Evolutionary conservation across 2,113 vertebrate species (phyloP).

Genomic region (Hippolais icterina): DNA sequence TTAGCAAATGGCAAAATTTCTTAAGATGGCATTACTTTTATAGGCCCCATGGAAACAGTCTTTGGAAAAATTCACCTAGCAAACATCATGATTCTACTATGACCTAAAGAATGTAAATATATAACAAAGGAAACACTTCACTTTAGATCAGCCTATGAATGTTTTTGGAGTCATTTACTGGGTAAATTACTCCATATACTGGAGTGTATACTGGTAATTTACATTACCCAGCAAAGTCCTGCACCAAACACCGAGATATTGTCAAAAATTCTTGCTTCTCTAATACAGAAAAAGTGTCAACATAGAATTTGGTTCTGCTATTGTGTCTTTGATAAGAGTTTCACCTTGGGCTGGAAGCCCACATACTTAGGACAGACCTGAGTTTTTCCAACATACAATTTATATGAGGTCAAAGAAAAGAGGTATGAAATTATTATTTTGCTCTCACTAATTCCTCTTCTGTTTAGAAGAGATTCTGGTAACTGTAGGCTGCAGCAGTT

Average conservation of each 20-base stretch:
- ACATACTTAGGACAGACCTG: neutral
- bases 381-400: neutral
- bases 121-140: neutral
- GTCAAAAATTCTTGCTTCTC: neutral
- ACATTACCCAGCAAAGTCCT: neutral
- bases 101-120: conserved; percentile 1
- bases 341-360: neutral
- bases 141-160: neutral
- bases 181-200: neutral
- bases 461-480: neutral
- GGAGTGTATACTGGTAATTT: neutral
- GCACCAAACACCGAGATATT: neutral
- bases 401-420: neutral
- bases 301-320: neutral
- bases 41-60: neutral
- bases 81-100: neutral
- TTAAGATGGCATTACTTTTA: neutral
- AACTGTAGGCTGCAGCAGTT: neutral
- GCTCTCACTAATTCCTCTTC: neutral
- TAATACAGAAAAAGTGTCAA: neutral
- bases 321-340: neutral
- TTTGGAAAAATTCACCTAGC: neutral
- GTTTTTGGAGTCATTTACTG: neutral
- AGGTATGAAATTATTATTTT: neutral
- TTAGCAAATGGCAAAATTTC: neutral